Percentiles rank a stretch among this genome's conserved stretches.
Conservation (phyloP, 2,113 vertebrate genomes). For the Corapipo altera region DNA sequence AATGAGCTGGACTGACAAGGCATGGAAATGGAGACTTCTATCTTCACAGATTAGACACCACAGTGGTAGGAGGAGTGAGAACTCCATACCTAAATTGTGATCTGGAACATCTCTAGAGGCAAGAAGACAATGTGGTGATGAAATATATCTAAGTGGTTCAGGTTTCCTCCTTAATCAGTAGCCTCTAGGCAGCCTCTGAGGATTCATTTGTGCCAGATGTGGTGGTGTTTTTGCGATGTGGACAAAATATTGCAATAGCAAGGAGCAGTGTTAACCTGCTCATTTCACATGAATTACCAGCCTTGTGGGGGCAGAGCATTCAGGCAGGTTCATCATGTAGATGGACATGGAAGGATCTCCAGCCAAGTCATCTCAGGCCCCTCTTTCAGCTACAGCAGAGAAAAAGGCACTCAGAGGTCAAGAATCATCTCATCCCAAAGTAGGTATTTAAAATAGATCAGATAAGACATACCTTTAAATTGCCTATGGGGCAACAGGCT, state of each 20-base stretch:
- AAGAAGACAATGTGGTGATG: constrained; percentile 4
- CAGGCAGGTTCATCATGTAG: neutral
- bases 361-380: neutral
- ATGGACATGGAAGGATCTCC: neutral
- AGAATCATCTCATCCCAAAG: neutral
- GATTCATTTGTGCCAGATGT: constrained; percentile 9
- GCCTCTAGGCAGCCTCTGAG: neutral
- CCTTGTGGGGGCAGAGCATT: neutral
- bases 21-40: neutral
- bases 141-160: neutral
- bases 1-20: constrained; percentile 4
- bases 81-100: neutral
- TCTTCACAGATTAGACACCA: neutral
- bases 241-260: neutral
- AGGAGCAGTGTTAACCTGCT: neutral
- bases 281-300: neutral
- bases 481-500: neutral
- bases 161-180: constrained; percentile 20
- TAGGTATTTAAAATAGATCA: constrained; percentile 15
- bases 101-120: constrained; percentile 22
- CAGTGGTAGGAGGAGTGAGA: constrained; percentile 14
- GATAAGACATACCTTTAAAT: constrained; percentile 6
- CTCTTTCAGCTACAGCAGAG: neutral
- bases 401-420: neutral
- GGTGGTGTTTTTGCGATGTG: neutral